Percentiles rank a stretch among this genome's conserved stretches.
Conservation (phyloP, 2,888 invertebrate genomes). For the Lymantria dispar region DNA sequence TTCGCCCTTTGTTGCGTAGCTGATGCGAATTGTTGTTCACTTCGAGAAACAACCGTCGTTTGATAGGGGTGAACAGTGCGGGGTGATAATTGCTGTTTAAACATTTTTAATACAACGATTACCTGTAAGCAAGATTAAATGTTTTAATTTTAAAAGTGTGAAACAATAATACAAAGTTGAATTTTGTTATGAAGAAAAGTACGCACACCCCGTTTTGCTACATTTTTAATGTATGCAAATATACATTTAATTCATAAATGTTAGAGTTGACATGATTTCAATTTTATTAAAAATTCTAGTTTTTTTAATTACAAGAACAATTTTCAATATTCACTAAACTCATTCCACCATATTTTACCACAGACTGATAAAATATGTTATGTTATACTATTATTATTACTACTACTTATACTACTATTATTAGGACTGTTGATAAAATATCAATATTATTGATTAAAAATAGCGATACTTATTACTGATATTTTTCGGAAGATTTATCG, state of each 20-base stretch:
- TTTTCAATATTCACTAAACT: too few relatives aligned
- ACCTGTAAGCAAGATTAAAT: slow-evolving; percentile 30
- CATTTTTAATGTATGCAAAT: neutral
- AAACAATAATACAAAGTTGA: slow-evolving; percentile 17
- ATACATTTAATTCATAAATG: neutral
- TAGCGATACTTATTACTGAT: too few relatives aligned
- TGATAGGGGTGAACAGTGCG: slow-evolving; percentile 77
- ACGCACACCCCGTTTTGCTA: neutral
- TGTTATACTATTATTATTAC: too few relatives aligned
- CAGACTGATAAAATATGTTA: too few relatives aligned
- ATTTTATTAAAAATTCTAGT: too few relatives aligned
- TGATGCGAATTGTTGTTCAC: slow-evolving; percentile 69
- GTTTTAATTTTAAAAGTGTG: slow-evolving; percentile 5
- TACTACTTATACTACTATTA: too few relatives aligned
- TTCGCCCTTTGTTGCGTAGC: slow-evolving; percentile 74
- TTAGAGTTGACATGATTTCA: too few relatives aligned
- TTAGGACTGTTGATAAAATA: too few relatives aligned
- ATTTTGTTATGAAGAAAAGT: neutral
- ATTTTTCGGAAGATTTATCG: too few relatives aligned
- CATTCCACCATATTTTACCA: too few relatives aligned
- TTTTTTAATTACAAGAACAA: too few relatives aligned
- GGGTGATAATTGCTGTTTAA: slow-evolving; percentile 72
- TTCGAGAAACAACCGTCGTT: slow-evolving; percentile 73
- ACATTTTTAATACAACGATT: slow-evolving; percentile 57
- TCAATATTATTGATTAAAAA: too few relatives aligned